Evolutionary conservation across 2,888 invertebrate genomes (phyloP).

Genomic region (Coremacera marginata): DNA sequence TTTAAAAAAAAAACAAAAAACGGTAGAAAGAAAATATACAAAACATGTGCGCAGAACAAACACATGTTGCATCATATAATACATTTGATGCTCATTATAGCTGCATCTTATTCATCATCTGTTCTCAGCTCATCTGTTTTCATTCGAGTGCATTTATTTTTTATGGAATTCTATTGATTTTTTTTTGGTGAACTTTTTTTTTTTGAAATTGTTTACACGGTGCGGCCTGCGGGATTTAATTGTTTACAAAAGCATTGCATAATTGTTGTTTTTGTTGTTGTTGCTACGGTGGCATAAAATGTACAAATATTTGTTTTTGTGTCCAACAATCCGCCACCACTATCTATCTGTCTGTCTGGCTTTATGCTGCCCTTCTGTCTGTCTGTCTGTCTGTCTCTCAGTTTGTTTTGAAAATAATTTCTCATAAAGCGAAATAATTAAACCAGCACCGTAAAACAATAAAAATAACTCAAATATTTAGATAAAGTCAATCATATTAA

Average conservation of each 20-base stretch:
- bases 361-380: background rate
- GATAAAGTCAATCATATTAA: background rate
- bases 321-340: background rate
- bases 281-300: background rate
- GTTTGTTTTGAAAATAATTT: conserved; percentile 14
- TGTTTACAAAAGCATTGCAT: conserved; percentile 8
- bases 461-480: background rate
- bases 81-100: too few relatives aligned
- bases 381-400: background rate
- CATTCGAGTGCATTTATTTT: background rate
- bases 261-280: background rate
- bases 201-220: background rate
- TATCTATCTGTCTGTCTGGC: too few relatives aligned
- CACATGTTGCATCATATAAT: too few relatives aligned
- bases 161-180: background rate
- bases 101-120: too few relatives aligned
- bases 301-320: background rate
- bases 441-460: background rate
- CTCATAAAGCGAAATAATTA: conserved; percentile 10
- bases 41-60: background rate
- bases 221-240: background rate
- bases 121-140: too few relatives aligned
- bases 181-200: background rate
- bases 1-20: background rate
- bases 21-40: background rate